Base-by-base conservation (phyloP, 2,113 vertebrate genomes). In the Oncorhynchus masou region DNA sequence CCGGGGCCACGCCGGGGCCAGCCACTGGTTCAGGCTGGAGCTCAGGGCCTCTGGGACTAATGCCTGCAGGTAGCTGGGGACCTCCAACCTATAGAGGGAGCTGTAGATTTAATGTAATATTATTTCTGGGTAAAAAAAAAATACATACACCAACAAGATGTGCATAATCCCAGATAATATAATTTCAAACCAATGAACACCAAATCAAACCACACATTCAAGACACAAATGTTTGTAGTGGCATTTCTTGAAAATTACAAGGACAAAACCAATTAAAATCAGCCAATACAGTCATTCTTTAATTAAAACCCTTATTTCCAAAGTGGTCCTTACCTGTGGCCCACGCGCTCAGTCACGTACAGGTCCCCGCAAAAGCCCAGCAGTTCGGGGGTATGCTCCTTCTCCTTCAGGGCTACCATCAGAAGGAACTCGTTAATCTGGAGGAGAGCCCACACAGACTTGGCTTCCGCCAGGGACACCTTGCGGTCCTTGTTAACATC, bases 381-480 rank as follows among this genome's bases (percentile, higher is more conserved):
- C 77, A 99, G 91, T 70, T 93, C 94, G 1, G 96, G 89, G 0
- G 96, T 95, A 72, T 98, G 97, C 75, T 96, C 97, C 71, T 95
- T 96, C 83, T 96, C 95, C 0, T 95, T 96, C 79, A 97, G 85
- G 11, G 95, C 95, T 80, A 98, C 91, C 92, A 96, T 95, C 84
- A 99, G 92, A 2, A 99, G 94, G 76, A 98, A 96, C 84, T 99
- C 97, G 0, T 95, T 96, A 74, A 95, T 95, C 85, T 97, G 96
- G 16, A 99, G 94, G 20, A 99, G 92, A 0, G 98, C 96, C 97
- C 98, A 99, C 78, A 97, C 93, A 0, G 98, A 97, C 86, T 96
- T 98, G 67, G 98, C 98, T 85, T 99, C 98, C 0, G 97, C 97
- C 62, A 99, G 88, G 8, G 98, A 98, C 71, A 99, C 94, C 71